Percentiles rank a stretch among this genome's conserved stretches.
phyloP scores from a whole-genome alignment of 1,140 invertebrate species.

The Drosophila kikkawai region DNA sequence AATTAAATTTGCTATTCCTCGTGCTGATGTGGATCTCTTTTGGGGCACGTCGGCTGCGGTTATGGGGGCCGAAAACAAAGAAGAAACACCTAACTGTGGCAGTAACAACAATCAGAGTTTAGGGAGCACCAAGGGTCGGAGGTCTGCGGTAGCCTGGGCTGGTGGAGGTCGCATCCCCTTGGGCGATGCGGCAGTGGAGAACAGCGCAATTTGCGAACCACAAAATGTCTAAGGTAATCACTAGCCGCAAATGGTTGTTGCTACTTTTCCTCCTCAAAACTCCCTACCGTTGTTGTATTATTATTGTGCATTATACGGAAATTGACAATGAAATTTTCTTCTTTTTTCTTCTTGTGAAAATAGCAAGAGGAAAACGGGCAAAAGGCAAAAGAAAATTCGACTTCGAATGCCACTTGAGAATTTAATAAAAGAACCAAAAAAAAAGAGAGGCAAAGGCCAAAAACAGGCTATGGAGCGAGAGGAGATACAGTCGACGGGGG shows the following conservation, averaged over 20 bases:
- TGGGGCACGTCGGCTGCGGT: slow-evolving; percentile 23
- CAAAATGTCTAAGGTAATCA: slow-evolving; percentile 81
- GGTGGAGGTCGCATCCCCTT: slow-evolving; percentile 51
- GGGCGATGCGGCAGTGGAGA: slow-evolving; percentile 59
- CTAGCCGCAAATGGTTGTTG: slow-evolving; percentile 79
- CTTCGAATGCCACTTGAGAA: slow-evolving; percentile 79
- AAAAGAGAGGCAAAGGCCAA: slow-evolving; percentile 12
- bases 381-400: slow-evolving; percentile 56
- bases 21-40: slow-evolving; percentile 65
- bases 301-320: slow-evolving; percentile 82
- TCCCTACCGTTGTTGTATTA: slow-evolving; percentile 53
- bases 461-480: neutral
- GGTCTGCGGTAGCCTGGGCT: neutral
- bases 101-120: slow-evolving; percentile 41
- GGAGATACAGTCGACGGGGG: slow-evolving; percentile 31
- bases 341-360: slow-evolving; percentile 58
- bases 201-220: slow-evolving; percentile 75
- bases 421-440: slow-evolving; percentile 73
- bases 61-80: slow-evolving; percentile 42
- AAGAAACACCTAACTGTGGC: slow-evolving; percentile 28
- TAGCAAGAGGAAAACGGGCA: slow-evolving; percentile 50
- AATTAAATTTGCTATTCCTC: slow-evolving; percentile 65
- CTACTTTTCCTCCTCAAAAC: slow-evolving; percentile 30
- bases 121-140: neutral
- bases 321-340: slow-evolving; percentile 77